Base-by-base conservation (phyloP, 1,140 invertebrate species). In the Vanessa atalanta region DNA sequence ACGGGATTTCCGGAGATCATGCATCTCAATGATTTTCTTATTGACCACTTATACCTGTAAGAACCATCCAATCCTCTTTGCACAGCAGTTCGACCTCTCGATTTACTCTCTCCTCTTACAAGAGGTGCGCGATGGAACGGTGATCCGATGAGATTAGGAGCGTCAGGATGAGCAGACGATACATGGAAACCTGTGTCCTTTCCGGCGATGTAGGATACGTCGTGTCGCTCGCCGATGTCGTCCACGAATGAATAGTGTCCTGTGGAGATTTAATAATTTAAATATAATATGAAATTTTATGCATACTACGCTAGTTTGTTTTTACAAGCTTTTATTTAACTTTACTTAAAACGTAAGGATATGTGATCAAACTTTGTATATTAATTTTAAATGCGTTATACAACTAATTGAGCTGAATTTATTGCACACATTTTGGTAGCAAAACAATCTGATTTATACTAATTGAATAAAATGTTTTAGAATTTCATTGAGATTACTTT, bases 151-250 rank as follows among this genome's bases (percentile, higher is more conserved):
- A 93, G 81, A 60, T 87, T 86, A 0, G 94, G 93, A 11, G 94
- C 94, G 77, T 96, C 96, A 0, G 96, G 96, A 78, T 95, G 94
- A 3, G 95, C 93, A 63, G 95, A 95, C 63, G 95, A 95, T 1
- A 96, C 95, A 82, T 95, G 95, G 82, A 96, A 96, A 2, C 96
- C 96, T 0, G 94, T 96, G 55, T 95, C 94, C 60, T 95, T 94
- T 0, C 95, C 95, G 0, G 96, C 96, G 23, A 95, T 95, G 88
- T 95, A 96, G 8, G 95, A 94, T 0, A 96, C 95, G 77, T 95
- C 95, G 83, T 96, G 95, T 1, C 94, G 88, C 81, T 96, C 95
- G 1, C 96, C 96, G 37, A 95, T 93, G 75, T 96, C 95, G 78
- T 96, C 96, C 16, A 96, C 83, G 79, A 94, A 96, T 3, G 95